These are phyloP conservation scores for Drosophila punjabiensis DNA, from an alignment of 1,140 invertebrate genomes.

Conservation along the genomic window DNA sequence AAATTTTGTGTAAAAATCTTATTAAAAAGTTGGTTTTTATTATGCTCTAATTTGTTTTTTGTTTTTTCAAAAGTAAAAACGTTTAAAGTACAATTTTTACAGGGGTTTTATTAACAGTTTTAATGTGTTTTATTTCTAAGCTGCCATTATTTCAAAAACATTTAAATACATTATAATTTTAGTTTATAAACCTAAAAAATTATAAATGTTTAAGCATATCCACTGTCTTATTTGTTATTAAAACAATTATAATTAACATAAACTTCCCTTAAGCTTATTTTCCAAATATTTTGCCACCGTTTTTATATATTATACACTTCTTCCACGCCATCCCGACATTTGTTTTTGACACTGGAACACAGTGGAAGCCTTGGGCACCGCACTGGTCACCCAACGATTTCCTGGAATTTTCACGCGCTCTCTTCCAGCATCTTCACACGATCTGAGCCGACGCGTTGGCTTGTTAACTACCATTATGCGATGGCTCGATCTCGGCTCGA, in stretches of 20 bases:
- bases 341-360: slow-evolving; percentile 67
- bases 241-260: not conserved
- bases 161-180: no score
- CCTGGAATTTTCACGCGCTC: slow-evolving; percentile 74
- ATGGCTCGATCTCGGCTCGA: slow-evolving; percentile 14
- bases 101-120: not conserved
- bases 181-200: no score
- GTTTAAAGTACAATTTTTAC: not conserved
- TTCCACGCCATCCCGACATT: slow-evolving; percentile 52
- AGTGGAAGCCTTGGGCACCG: slow-evolving; percentile 32
- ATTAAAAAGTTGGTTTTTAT: slow-evolving; percentile 3
- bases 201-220: no score
- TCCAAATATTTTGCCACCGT: slow-evolving; percentile 8
- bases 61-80: not conserved
- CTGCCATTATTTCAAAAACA: not conserved
- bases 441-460: slow-evolving; percentile 57
- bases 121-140: not conserved
- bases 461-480: slow-evolving; percentile 68
- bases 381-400: slow-evolving; percentile 61
- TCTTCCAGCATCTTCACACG: slow-evolving; percentile 78
- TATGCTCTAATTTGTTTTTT: not conserved
- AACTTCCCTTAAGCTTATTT: not conserved
- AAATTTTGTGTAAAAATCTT: not conserved
- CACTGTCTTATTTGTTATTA: not conserved
- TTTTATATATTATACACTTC: slow-evolving; percentile 7